A percentile compares a stretch with the other conserved stretches of the same genome.
Conservation (phyloP, 2,113 vertebrate species). For the Boleophthalmus pectinirostris region DNA sequence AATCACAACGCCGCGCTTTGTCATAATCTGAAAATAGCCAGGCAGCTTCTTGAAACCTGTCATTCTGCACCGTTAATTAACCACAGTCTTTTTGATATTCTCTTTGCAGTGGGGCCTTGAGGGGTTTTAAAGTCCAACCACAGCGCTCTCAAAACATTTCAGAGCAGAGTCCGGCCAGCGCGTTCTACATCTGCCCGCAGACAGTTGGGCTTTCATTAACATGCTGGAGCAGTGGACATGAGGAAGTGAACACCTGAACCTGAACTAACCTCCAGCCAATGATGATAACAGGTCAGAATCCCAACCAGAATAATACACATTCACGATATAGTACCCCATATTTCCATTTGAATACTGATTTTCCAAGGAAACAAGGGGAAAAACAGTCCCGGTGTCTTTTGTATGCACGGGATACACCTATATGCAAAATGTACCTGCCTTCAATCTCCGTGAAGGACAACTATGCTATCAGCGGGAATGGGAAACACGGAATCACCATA, state of each 20-base stretch:
- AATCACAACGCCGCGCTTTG: not conserved
- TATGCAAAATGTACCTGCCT: slow-evolving; percentile 3
- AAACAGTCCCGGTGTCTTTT: not conserved
- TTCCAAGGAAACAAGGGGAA: not conserved
- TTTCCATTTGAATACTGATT: slow-evolving; percentile 8
- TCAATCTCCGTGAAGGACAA: not conserved
- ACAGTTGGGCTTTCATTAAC: slow-evolving; percentile 37
- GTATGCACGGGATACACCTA: not conserved
- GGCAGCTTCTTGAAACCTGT: not conserved
- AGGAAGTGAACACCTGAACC: not conserved
- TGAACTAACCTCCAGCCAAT: slow-evolving; percentile 17
- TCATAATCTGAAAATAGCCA: slow-evolving; percentile 3
- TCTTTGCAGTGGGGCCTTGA: not conserved
- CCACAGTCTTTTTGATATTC: slow-evolving; percentile 2
- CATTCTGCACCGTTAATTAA: not conserved
- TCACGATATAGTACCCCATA: slow-evolving; percentile 6
- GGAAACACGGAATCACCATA: slow-evolving; percentile 1
- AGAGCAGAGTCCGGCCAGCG: slow-evolving; percentile 15
- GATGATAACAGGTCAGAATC: slow-evolving; percentile 21
- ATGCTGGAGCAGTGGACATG: slow-evolving; percentile 36
- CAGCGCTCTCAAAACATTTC: slow-evolving; percentile 16
- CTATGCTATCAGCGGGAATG: not conserved
- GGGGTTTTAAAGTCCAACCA: not conserved
- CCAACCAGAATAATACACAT: slow-evolving; percentile 28
- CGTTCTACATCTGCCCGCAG: slow-evolving; percentile 26